phyloP scores from a whole-genome alignment of 2,797 vertebrate genomes.

The Coluber constrictor region DNA sequence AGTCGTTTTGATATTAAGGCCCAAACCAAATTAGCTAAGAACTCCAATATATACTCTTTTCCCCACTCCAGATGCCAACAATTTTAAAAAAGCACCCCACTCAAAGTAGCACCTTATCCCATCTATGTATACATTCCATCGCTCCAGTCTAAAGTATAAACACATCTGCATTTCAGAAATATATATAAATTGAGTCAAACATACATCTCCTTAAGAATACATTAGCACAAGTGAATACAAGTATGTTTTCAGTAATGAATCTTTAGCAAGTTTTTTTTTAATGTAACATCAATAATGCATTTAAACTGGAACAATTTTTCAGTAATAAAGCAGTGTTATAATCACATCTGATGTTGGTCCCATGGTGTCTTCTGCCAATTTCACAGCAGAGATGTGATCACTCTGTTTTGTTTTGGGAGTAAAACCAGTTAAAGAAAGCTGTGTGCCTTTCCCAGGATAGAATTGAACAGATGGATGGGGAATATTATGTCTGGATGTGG shows the following conservation, averaged over 20 bases:
- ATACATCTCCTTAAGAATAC: not conserved
- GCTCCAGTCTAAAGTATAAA: not conserved
- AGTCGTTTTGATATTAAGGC: not conserved
- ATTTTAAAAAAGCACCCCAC: not conserved
- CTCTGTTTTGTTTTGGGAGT: not conserved
- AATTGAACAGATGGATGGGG: not conserved
- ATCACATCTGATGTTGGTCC: not conserved
- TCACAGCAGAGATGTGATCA: not conserved
- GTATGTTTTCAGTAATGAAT: not conserved
- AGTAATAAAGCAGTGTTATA: not conserved
- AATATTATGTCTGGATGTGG: not conserved
- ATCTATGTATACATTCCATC: not conserved
- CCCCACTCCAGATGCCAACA: not conserved
- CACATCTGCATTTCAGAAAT: not conserved
- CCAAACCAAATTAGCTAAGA: not conserved
- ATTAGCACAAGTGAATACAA: not conserved
- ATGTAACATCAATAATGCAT: not conserved
- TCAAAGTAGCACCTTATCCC: not conserved
- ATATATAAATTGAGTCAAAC: not conserved
- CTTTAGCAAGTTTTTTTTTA: not conserved
- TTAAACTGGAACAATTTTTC: not conserved
- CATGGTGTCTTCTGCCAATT: not conserved
- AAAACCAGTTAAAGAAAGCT: not conserved
- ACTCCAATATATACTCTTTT: not conserved
- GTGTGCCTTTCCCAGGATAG: not conserved